A percentile compares a stretch with the other conserved stretches of the same genome.
phyloP scores from a whole-genome alignment of 2,797 vertebrate genomes.

The Coregonus suidteri region DNA sequence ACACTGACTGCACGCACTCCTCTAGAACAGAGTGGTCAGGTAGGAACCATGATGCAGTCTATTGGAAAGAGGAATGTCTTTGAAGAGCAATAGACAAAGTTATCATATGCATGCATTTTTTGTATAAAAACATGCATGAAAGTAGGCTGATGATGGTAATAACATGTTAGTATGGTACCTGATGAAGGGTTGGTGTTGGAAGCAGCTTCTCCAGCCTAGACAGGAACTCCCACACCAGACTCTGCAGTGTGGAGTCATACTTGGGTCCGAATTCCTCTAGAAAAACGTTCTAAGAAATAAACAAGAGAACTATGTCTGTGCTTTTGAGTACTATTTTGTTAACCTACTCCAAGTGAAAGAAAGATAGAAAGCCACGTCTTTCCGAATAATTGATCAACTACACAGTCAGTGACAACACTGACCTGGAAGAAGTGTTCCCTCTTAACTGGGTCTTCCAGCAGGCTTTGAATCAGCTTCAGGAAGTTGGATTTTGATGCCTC shows the following conservation, averaged over 20 bases:
- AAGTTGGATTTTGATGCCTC: conserved; percentile 54
- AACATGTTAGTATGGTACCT: conserved; percentile 45
- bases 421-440: conserved; percentile 27
- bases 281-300: neutral
- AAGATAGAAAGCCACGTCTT: neutral
- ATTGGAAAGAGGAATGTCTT: conserved; percentile 18
- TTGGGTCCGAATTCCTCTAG: conserved; percentile 1
- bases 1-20: conserved; percentile 37
- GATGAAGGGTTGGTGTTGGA: conserved; percentile 38
- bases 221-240: conserved; percentile 57
- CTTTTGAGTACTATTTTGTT: neutral
- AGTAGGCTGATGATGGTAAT: neutral
- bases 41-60: conserved; percentile 22
- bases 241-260: conserved; percentile 54
- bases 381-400: neutral
- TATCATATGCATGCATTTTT: neutral
- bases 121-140: too few relatives aligned
- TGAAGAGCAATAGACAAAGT: neutral
- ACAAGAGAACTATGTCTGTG: neutral
- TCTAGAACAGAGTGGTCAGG: conserved; percentile 18
- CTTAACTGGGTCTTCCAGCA: conserved; percentile 29
- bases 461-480: conserved; percentile 47
- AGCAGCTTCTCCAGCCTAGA: conserved; percentile 52
- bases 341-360: neutral
- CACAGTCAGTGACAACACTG: neutral